Evolutionary conservation across 2,113 vertebrate genomes (phyloP).

Genomic region (Psittacus erithacus): DNA sequence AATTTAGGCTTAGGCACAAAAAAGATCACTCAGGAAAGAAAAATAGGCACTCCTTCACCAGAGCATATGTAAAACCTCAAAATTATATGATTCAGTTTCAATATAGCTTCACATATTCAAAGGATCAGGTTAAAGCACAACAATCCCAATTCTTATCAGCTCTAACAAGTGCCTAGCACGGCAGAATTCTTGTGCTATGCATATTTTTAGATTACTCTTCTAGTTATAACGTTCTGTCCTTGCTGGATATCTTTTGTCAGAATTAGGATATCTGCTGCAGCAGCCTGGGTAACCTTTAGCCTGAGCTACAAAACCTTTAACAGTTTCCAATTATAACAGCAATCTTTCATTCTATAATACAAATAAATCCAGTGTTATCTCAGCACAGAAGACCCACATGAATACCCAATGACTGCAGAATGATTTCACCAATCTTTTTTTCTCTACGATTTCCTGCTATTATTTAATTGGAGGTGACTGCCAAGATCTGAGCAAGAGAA

Average conservation of each 20-base stretch:
- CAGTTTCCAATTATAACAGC: slow-evolving; percentile 67
- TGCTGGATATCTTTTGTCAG: slow-evolving; percentile 48
- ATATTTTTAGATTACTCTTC: slow-evolving; percentile 52
- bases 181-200: slow-evolving; percentile 8
- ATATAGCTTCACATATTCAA: not conserved
- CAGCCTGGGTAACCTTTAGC: slow-evolving; percentile 67
- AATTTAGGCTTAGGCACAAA: not conserved
- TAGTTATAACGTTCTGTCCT: slow-evolving; percentile 22
- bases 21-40: not conserved
- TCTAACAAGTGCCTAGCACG: slow-evolving; percentile 15
- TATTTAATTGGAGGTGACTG: slow-evolving; percentile 52
- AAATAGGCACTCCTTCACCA: not conserved
- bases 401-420: slow-evolving; percentile 43
- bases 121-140: not conserved
- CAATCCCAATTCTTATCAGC: slow-evolving; percentile 13
- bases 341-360: slow-evolving; percentile 64
- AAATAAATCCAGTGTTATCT: slow-evolving; percentile 74
- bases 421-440: slow-evolving; percentile 63
- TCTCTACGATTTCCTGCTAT: slow-evolving; percentile 70
- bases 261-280: slow-evolving; percentile 60
- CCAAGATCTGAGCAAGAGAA: slow-evolving; percentile 57
- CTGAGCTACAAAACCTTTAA: slow-evolving; percentile 58
- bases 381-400: slow-evolving; percentile 57
- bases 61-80: not conserved
- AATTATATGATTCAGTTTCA: not conserved